phyloP scores from a whole-genome alignment of 2,888 invertebrate species.

The Dasysyrphus tricinctus region DNA sequence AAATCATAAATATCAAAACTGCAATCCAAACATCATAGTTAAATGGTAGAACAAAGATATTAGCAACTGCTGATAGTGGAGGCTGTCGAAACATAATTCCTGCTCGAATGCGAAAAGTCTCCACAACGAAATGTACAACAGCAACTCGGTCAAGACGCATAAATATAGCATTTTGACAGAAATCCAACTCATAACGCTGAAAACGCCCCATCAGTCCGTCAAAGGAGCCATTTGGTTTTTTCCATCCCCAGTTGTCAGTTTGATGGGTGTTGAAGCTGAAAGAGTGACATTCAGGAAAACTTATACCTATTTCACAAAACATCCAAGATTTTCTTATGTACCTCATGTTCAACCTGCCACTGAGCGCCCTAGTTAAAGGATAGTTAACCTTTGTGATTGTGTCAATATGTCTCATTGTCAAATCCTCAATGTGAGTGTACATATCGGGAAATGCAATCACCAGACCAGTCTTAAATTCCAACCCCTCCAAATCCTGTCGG shows the following conservation, averaged over 20 bases:
- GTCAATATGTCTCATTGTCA: slow-evolving; percentile 82
- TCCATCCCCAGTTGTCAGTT: slow-evolving; percentile 85
- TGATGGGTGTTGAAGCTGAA: slow-evolving; percentile 82
- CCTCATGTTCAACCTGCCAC: slow-evolving; percentile 83
- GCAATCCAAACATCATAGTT: slow-evolving; percentile 85
- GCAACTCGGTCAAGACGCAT: slow-evolving; percentile 85
- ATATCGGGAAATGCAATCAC: slow-evolving; percentile 82
- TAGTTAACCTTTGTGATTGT: slow-evolving; percentile 83
- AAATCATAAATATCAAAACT: slow-evolving; percentile 79
- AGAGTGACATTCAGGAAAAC: not conserved
- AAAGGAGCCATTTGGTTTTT: slow-evolving; percentile 85
- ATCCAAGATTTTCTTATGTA: slow-evolving; percentile 53
- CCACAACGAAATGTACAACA: slow-evolving; percentile 85
- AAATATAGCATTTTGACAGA: slow-evolving; percentile 85
- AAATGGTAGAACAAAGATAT: slow-evolving; percentile 87
- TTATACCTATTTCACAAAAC: not conserved
- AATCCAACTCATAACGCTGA: slow-evolving; percentile 85
- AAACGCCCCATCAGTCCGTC: slow-evolving; percentile 85
- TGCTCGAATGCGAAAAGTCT: slow-evolving; percentile 84
- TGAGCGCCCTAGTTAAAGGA: slow-evolving; percentile 81
- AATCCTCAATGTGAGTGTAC: slow-evolving; percentile 82
- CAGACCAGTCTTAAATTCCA: slow-evolving; percentile 80
- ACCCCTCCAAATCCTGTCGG: slow-evolving; percentile 81
- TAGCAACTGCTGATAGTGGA: slow-evolving; percentile 86
- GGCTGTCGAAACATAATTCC: slow-evolving; percentile 87